These are phyloP conservation scores for Artibeus jamaicensis DNA, from an alignment of 2,797 vertebrate genomes.

Conservation along the genomic window DNA sequence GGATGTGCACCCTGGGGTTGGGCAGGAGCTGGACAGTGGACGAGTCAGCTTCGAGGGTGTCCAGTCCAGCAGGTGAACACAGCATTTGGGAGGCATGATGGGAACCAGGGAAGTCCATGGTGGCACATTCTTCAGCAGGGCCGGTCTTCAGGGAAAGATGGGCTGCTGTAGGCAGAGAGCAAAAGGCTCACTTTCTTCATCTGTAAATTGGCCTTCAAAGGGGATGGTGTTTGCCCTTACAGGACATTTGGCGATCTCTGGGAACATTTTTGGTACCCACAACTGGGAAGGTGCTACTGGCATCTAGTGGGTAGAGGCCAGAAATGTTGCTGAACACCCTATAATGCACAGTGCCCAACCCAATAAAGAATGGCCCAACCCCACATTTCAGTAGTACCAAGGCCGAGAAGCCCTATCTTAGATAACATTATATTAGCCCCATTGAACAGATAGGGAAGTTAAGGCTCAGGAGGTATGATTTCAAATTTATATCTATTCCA, in stretches of 20 bases:
- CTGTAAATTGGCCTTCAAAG: background rate
- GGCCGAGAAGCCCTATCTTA: background rate
- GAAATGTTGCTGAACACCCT: background rate
- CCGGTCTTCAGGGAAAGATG: background rate
- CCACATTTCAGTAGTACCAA: background rate
- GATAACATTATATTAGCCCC: background rate
- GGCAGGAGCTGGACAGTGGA: no score
- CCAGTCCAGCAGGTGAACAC: background rate
- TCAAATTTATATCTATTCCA: background rate
- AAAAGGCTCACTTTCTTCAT: background rate
- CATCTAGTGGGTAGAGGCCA: background rate
- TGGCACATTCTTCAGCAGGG: no score
- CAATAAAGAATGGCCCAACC: background rate
- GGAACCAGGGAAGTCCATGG: background rate
- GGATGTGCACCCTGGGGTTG: no score
- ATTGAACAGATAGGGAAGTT: background rate
- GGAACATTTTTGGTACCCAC: background rate
- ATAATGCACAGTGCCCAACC: accelerated
- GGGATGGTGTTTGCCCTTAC: background rate
- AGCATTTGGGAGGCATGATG: background rate
- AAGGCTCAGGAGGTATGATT: background rate
- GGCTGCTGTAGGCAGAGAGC: background rate
- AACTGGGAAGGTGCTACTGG: background rate
- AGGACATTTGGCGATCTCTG: background rate
- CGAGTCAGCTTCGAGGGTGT: no score